phyloP scores from a whole-genome alignment of 2,113 vertebrate species.

The Pimephales promelas region DNA sequence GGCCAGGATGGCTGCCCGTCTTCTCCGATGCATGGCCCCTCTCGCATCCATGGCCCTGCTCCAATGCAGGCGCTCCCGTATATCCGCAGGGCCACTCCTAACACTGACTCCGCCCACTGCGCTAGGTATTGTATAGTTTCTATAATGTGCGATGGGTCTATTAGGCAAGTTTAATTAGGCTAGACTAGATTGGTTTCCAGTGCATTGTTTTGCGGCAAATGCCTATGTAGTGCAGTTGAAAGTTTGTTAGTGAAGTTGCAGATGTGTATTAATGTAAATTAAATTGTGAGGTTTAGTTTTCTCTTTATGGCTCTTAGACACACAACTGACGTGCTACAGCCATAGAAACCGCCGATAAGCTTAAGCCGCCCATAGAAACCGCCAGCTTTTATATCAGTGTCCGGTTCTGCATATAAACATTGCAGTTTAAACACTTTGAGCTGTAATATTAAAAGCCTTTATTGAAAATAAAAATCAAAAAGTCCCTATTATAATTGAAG shows the following conservation, averaged over 20 bases:
- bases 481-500: background rate
- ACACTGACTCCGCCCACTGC: conserved; percentile 67
- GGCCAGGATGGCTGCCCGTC: conserved; percentile 62
- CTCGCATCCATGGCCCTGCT: conserved; percentile 61
- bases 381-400: background rate
- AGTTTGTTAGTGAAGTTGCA: background rate
- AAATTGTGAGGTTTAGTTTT: conserved; percentile 3
- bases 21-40: conserved; percentile 74
- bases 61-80: conserved; percentile 76
- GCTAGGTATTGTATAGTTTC: conserved; percentile 74
- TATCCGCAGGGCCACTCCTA: conserved; percentile 67
- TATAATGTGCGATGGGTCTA: background rate
- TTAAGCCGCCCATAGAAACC: conserved; percentile 19
- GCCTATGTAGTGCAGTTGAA: background rate
- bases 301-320: background rate
- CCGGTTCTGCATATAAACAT: background rate
- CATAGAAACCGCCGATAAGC: conserved; percentile 21
- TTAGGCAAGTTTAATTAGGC: background rate
- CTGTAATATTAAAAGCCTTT: background rate
- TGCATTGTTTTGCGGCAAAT: background rate
- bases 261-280: background rate
- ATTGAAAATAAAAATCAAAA: background rate
- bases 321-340: conserved; percentile 49
- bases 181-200: background rate
- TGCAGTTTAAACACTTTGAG: too few relatives aligned